Conservation (phyloP, 1,140 invertebrate genomes). For the Phymastichus coffea region DNA sequence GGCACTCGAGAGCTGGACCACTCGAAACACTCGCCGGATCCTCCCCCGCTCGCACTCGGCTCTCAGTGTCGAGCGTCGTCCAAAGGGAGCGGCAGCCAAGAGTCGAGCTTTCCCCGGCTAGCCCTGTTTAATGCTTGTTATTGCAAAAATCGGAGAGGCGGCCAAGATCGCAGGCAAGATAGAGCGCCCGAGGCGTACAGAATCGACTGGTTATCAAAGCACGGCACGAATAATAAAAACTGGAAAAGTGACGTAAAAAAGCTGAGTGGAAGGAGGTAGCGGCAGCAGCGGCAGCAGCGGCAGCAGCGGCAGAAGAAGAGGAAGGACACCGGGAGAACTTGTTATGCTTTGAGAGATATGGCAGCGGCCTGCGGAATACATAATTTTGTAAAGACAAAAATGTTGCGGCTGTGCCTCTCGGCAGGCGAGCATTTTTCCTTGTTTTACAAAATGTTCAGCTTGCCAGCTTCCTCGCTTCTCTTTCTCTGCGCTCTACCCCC, state of each 20-base stretch:
- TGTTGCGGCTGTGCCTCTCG: constrained; percentile 54
- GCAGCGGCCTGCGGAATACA: constrained; percentile 57
- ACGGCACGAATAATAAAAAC: too few species aligned
- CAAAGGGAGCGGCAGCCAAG: too few species aligned
- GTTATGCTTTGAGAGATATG: constrained; percentile 60
- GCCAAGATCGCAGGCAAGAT: too few species aligned
- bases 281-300: too few species aligned
- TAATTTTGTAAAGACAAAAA: constrained; percentile 61
- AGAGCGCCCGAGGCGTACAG: too few species aligned
- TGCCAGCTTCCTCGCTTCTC: constrained; percentile 39
- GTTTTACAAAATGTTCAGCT: constrained; percentile 56
- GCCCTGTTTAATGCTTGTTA: too few species aligned
- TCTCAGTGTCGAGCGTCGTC: too few species aligned
- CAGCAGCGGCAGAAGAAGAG: constrained; percentile 22
- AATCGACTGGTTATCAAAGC: too few species aligned
- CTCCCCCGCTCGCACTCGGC: too few species aligned
- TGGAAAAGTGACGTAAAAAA: constrained; percentile 3
- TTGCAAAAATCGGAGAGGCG: too few species aligned
- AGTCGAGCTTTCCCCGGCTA: too few species aligned
- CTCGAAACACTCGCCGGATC: too few species aligned
- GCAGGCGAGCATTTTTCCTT: constrained; percentile 56
- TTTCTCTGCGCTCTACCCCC: constrained; percentile 31
- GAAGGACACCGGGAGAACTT: constrained; percentile 47
- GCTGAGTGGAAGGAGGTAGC: constrained; percentile 10
- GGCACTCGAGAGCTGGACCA: constrained; percentile 12